phyloP scores from a whole-genome alignment of 2,888 invertebrate species.

The Stictocephala bisonia region DNA sequence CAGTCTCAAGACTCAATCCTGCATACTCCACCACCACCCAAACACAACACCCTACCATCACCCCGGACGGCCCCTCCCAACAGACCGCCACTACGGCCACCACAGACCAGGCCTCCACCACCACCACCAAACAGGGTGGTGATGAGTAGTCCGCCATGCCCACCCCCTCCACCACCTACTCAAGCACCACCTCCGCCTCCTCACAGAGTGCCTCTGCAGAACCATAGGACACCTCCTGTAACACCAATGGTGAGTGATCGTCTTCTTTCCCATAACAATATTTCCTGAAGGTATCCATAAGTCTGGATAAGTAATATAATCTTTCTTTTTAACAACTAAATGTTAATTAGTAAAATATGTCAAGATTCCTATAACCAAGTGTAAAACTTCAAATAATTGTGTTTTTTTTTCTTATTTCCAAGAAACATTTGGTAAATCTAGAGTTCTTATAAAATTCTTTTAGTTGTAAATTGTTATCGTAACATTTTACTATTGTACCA shows the following conservation, averaged over 20 bases:
- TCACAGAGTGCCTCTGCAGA: slow-evolving; percentile 49
- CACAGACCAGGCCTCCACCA: slow-evolving; percentile 71
- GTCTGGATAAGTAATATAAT: too few species aligned
- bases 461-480: too few species aligned
- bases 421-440: too few species aligned
- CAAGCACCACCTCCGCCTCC: slow-evolving; percentile 54
- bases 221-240: slow-evolving; percentile 47
- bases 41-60: slow-evolving; percentile 51
- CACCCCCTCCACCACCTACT: slow-evolving; percentile 55
- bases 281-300: too few species aligned
- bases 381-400: too few species aligned
- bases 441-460: too few species aligned
- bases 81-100: slow-evolving; percentile 68
- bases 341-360: too few species aligned
- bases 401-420: too few species aligned
- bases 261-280: neutral
- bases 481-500: too few species aligned
- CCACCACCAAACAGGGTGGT: slow-evolving; percentile 65
- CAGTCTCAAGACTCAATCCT: slow-evolving; percentile 68
- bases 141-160: slow-evolving; percentile 58
- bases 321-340: too few species aligned
- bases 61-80: slow-evolving; percentile 65
- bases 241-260: slow-evolving; percentile 51
- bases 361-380: too few species aligned
- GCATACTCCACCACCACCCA: slow-evolving; percentile 63